Evolutionary conservation across 2,797 vertebrate species (phyloP).

Genomic region (Chloroceryle inda): DNA sequence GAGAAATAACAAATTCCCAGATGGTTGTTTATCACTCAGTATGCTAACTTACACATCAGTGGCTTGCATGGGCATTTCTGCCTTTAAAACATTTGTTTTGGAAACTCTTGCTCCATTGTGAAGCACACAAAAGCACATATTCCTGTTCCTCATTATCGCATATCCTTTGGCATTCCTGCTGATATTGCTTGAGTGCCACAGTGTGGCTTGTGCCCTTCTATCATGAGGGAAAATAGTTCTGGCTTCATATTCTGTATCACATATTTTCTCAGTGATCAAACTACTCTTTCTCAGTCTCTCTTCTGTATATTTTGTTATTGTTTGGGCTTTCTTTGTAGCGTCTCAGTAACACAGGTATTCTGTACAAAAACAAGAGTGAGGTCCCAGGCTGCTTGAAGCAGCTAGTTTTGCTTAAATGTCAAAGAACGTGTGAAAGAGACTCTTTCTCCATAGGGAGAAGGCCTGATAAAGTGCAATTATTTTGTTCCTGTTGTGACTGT

Average conservation of each 20-base stretch:
- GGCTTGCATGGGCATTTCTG: conserved; percentile 11
- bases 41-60: background rate
- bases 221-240: background rate
- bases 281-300: background rate
- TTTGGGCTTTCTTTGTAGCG: background rate
- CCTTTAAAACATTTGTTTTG: conserved; percentile 28
- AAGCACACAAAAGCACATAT: background rate
- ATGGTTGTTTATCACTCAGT: conserved; percentile 3
- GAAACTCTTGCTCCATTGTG: conserved; percentile 1
- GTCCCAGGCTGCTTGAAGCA: background rate
- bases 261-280: background rate
- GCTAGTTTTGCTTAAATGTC: background rate
- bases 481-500: conserved; percentile 32
- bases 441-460: background rate
- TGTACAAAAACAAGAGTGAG: background rate
- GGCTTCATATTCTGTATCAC: background rate
- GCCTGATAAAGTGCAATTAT: background rate
- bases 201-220: background rate
- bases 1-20: conserved; percentile 1
- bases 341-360: background rate
- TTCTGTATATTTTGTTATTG: background rate
- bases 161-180: background rate
- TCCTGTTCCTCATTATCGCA: background rate
- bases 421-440: background rate
- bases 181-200: background rate